phyloP scores from a whole-genome alignment of 37 sponge, comb jelly and placozoan genomes.

The Haliclona indistincta region DNA sequence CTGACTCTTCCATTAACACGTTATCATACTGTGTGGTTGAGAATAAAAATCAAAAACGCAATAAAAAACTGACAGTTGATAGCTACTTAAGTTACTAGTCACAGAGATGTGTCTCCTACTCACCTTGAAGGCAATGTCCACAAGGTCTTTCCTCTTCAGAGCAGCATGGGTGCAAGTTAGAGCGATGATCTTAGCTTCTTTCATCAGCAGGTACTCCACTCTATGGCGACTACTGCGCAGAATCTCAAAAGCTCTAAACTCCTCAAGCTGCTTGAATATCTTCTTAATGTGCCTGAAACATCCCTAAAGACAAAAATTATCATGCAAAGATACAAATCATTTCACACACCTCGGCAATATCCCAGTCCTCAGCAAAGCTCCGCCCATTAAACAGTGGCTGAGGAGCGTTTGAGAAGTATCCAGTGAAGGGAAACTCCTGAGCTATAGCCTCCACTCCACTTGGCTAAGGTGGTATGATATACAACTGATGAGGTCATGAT shows the following conservation, averaged over 20 bases:
- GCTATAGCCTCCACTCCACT: conserved; percentile 66
- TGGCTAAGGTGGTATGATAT: conserved; percentile 22
- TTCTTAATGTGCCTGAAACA: conserved; percentile 92
- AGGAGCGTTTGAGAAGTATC: conserved; percentile 93
- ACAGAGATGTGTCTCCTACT: neutral
- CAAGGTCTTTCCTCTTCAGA: conserved; percentile 91
- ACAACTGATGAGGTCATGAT: neutral
- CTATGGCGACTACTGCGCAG: conserved; percentile 88
- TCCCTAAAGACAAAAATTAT: conserved; percentile 44
- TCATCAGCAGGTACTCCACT: conserved; percentile 93
- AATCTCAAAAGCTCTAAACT: conserved; percentile 96
- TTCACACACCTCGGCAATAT: conserved; percentile 83
- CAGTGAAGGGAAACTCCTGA: conserved; percentile 87
- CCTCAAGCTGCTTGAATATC: conserved; percentile 96
- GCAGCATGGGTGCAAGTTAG: conserved; percentile 99
- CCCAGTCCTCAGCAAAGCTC: conserved; percentile 82
- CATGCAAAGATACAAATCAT: neutral
- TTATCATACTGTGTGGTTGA: conserved; percentile 87
- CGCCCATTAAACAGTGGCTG: conserved; percentile 89
- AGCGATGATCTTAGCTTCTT: conserved; percentile 97
- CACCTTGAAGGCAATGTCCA: conserved; percentile 95
- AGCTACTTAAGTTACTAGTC: too few relatives aligned
- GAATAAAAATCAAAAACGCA: neutral
- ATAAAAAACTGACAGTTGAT: too few relatives aligned
- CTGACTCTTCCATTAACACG: conserved; percentile 99